phyloP scores from a whole-genome alignment of 2,113 vertebrate species.

The Daboia siamensis region DNA sequence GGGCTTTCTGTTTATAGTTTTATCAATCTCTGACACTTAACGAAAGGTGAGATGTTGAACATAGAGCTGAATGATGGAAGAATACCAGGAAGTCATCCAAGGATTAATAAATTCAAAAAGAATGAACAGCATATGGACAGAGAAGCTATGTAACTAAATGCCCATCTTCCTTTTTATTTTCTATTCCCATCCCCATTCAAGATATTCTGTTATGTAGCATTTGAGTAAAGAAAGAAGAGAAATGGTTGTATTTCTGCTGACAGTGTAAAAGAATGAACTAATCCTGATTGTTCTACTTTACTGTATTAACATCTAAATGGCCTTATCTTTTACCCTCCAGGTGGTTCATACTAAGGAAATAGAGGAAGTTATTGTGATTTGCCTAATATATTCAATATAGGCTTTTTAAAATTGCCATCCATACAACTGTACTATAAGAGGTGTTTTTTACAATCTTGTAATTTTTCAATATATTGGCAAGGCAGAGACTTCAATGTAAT shows the following conservation, averaged over 20 bases:
- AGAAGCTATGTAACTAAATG: not conserved
- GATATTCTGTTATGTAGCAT: not conserved
- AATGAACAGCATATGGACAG: not conserved
- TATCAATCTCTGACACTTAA: not conserved
- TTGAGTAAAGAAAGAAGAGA: not conserved
- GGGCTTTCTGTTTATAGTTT: not conserved
- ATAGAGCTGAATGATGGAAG: not conserved
- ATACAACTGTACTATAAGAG: not conserved
- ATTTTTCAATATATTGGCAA: not conserved
- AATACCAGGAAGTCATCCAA: not conserved
- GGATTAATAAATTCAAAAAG: not conserved
- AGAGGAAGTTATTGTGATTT: not conserved
- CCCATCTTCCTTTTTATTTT: not conserved
- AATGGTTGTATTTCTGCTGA: not conserved
- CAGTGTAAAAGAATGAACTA: not conserved
- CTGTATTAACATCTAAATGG: constrained; percentile 15
- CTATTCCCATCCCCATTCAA: not conserved
- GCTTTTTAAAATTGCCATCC: not conserved
- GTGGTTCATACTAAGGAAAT: not conserved
- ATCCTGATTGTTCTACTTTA: not conserved
- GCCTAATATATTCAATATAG: not conserved
- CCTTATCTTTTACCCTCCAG: not conserved
- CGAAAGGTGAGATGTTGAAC: not conserved
- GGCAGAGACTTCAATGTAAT: not conserved
- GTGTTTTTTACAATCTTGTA: not conserved